Conservation (phyloP, 2,888 invertebrate species). For the Dynastes grantii region DNA sequence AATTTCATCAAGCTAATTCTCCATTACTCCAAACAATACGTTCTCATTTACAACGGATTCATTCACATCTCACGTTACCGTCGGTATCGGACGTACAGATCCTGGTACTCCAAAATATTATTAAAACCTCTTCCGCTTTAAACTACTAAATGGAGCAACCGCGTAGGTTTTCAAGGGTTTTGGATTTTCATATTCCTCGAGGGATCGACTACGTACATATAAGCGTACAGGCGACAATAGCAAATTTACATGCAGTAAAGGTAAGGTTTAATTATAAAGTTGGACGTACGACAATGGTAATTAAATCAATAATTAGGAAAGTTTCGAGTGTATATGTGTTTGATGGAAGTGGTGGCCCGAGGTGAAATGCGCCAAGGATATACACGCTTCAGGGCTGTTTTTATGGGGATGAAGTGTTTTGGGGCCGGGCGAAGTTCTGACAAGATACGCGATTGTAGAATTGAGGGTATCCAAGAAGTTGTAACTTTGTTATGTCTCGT, state of each 20-base stretch:
- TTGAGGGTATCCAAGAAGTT: background rate
- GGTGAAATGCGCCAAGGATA: conserved; percentile 54
- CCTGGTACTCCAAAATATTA: no score
- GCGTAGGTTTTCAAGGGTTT: no score
- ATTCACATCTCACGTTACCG: no score
- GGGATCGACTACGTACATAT: no score
- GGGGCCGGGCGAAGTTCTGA: conserved; percentile 1
- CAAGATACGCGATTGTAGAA: conserved; percentile 13
- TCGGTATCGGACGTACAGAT: no score
- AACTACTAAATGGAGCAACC: background rate
- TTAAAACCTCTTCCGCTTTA: background rate
- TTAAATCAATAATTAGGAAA: conserved; percentile 57
- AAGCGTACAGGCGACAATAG: conserved; percentile 15
- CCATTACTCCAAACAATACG: no score
- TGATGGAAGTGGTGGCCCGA: conserved; percentile 48
- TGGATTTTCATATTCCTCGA: background rate
- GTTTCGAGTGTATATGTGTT: conserved; percentile 49
- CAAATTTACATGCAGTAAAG: conserved; percentile 50
- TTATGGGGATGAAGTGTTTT: background rate
- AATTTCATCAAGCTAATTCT: no score
- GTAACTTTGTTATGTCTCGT: conserved; percentile 24
- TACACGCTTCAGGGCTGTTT: conserved; percentile 35
- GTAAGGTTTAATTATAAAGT: conserved; percentile 56
- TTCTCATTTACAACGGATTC: no score
- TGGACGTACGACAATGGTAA: conserved; percentile 53